Conservation (phyloP, 2,113 vertebrate species). For the Daboia siamensis region DNA sequence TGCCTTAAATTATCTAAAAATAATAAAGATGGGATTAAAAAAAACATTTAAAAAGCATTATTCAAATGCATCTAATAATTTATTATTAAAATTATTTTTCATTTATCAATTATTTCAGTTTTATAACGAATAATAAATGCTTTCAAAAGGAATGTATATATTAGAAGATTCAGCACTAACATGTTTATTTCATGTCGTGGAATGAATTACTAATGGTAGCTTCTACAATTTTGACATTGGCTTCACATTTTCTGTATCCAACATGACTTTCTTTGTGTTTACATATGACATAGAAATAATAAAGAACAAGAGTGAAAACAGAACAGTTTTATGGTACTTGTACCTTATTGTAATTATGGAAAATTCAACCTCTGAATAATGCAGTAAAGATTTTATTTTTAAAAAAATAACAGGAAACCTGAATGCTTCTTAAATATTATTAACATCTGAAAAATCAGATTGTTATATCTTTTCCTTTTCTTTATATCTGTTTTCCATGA, state of each 20-base stretch:
- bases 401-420: constrained; percentile 40
- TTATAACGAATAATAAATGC: background rate
- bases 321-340: constrained; percentile 23
- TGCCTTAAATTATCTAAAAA: too few species aligned
- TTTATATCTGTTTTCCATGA: constrained; percentile 18
- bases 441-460: constrained; percentile 46
- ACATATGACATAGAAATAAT: constrained; percentile 68
- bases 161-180: constrained; percentile 60
- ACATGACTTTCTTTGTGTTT: constrained; percentile 71
- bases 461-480: constrained; percentile 43
- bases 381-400: constrained; percentile 45
- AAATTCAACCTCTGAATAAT: constrained; percentile 45
- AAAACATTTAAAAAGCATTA: background rate
- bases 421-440: constrained; percentile 35
- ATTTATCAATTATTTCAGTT: background rate
- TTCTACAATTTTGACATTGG: constrained; percentile 67
- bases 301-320: constrained; percentile 36
- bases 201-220: constrained; percentile 72
- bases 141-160: background rate
- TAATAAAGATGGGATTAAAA: too few species aligned
- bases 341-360: constrained; percentile 47
- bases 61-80: background rate
- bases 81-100: too few species aligned
- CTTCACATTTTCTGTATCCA: constrained; percentile 69
- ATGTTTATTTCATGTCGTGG: constrained; percentile 71